These are phyloP conservation scores for Choloepus hoffmanni DNA, from an alignment of 2,113 vertebrate species.

Conservation along the genomic window DNA sequence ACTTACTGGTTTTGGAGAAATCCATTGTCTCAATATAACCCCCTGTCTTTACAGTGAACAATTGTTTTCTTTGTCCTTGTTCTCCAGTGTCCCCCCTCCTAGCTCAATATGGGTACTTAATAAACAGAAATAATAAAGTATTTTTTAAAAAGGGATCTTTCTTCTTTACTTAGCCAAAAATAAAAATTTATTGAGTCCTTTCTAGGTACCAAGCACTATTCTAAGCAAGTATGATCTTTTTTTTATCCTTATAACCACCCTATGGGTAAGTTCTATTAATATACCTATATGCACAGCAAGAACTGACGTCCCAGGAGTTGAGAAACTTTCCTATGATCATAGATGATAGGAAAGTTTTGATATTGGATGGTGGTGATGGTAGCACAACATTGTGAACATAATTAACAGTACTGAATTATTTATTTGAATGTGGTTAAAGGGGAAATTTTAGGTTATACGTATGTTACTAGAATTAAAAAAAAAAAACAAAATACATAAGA, in stretches of 20 bases:
- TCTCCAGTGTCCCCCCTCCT: background rate
- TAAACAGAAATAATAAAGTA: slow-evolving; percentile 14
- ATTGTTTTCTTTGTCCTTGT: background rate
- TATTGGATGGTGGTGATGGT: too few relatives aligned
- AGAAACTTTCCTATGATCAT: background rate
- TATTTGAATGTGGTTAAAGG: too few relatives aligned
- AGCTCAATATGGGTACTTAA: background rate
- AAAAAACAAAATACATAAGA: too few relatives aligned
- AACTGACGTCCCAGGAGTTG: background rate
- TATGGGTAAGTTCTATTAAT: background rate
- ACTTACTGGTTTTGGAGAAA: background rate
- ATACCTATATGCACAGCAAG: background rate
- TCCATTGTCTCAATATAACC: background rate
- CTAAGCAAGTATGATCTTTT: background rate
- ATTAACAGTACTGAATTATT: too few relatives aligned
- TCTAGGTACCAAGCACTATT: background rate
- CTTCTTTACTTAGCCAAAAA: background rate
- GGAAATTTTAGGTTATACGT: too few relatives aligned
- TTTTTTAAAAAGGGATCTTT: background rate
- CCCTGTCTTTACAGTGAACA: background rate
- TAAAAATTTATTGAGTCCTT: background rate
- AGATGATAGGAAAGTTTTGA: background rate
- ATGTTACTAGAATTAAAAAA: too few relatives aligned
- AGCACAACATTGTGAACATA: too few relatives aligned
- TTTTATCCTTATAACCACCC: background rate